Evolutionary conservation across 2,113 vertebrate species (phyloP).

Genomic region (Clupea harengus): DNA sequence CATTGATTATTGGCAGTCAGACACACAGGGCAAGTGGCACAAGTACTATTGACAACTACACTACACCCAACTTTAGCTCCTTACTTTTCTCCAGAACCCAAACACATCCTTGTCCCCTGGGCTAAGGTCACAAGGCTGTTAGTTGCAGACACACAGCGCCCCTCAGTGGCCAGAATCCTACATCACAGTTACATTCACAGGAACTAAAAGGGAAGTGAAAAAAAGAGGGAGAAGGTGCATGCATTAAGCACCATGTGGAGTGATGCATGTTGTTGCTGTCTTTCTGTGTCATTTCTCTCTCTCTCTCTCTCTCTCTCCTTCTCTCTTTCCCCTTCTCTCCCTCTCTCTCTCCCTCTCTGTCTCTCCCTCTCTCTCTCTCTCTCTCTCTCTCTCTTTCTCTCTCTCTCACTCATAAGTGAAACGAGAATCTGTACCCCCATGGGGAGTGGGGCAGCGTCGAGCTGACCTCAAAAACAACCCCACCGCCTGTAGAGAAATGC

Average conservation of each 20-base stretch:
- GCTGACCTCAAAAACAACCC: conserved; percentile 13
- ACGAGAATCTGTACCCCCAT: conserved; percentile 13
- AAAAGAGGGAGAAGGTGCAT: background rate
- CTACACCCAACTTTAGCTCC: background rate
- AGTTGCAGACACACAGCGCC: background rate
- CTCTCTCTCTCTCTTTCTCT: too few species aligned
- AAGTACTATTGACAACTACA: background rate
- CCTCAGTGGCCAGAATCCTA: conserved; percentile 1
- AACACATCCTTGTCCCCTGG: background rate
- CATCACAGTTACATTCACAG: background rate
- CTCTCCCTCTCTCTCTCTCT: background rate
- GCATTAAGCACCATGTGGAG: background rate
- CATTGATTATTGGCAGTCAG: background rate
- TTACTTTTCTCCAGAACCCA: background rate
- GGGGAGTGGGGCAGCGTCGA: background rate
- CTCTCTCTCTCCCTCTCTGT: background rate
- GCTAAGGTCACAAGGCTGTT: background rate
- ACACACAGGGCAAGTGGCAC: background rate
- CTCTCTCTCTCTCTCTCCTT: background rate
- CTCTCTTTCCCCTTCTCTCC: background rate
- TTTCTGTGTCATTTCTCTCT: background rate
- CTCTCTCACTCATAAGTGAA: background rate
- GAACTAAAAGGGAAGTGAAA: background rate
- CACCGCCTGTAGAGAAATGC: conserved; percentile 9
- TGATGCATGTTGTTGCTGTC: background rate